A percentile compares a stretch with the other conserved stretches of the same genome.
phyloP scores from a whole-genome alignment of 2,797 vertebrate species.

The Halcyon smyrnensis region DNA sequence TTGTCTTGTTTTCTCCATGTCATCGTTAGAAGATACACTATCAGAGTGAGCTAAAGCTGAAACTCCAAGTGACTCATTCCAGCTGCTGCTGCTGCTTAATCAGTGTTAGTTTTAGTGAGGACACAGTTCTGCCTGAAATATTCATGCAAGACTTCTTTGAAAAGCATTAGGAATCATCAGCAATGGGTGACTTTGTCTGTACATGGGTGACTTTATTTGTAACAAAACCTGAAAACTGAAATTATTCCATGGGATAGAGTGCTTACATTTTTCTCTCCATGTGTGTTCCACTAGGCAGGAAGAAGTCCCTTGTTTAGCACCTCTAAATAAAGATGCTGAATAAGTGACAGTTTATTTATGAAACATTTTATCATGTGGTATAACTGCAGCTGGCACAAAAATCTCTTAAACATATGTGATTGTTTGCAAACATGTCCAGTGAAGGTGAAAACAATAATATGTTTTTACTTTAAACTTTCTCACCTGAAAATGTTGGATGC shows the following conservation, averaged over 20 bases:
- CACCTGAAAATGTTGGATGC: slow-evolving; percentile 1
- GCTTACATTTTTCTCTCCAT: slow-evolving; percentile 32
- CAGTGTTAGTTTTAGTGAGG: background rate
- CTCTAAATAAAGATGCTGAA: slow-evolving; percentile 66
- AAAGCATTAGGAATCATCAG: background rate
- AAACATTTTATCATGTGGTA: slow-evolving; percentile 52
- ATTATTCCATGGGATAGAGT: background rate
- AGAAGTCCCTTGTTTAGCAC: slow-evolving; percentile 55
- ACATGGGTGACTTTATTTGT: background rate
- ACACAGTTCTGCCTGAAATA: background rate
- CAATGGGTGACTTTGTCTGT: background rate
- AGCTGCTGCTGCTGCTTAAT: background rate
- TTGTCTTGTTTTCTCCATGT: background rate
- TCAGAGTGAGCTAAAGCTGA: background rate
- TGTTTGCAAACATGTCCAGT: slow-evolving; percentile 62
- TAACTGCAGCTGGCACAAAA: slow-evolving; percentile 61
- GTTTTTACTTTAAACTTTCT: slow-evolving; percentile 37
- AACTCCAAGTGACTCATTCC: background rate
- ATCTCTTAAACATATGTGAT: slow-evolving; percentile 51
- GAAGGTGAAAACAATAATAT: slow-evolving; percentile 55
- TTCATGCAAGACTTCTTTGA: background rate
- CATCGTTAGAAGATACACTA: background rate
- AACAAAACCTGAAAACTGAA: background rate
- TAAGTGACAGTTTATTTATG: slow-evolving; percentile 64
- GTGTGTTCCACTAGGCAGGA: background rate